A percentile compares a stretch with the other conserved stretches of the same genome.
Conservation (phyloP, 2,888 invertebrate species). For the Dolichopus griseipennis region DNA sequence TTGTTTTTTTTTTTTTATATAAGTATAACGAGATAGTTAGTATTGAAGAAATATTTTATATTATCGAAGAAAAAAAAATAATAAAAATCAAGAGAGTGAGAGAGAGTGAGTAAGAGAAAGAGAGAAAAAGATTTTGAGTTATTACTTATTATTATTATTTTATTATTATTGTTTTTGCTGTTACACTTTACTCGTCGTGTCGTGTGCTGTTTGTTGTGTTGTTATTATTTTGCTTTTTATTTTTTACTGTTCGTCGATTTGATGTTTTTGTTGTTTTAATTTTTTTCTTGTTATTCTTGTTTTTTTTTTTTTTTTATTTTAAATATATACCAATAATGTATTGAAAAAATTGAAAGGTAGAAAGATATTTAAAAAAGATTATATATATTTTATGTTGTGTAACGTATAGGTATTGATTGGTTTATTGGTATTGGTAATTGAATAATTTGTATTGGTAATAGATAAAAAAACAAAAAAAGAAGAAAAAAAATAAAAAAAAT, state of each 20-base stretch:
- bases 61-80: no score
- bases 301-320: neutral
- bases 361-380: neutral
- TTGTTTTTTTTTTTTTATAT: neutral
- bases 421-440: constrained; percentile 4
- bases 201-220: neutral
- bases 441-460: neutral
- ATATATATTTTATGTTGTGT: no score
- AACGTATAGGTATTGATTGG: neutral
- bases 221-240: neutral
- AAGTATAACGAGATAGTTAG: neutral
- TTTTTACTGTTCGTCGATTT: neutral
- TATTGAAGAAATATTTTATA: neutral
- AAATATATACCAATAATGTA: neutral
- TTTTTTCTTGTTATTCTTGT: no score
- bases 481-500: neutral
- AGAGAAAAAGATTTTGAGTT: neutral
- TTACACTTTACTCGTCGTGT: neutral
- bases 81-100: no score
- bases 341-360: neutral
- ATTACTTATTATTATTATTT: neutral
- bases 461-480: neutral
- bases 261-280: neutral
- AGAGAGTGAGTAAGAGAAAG: neutral
- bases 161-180: neutral